Evolutionary conservation across 2,888 invertebrate genomes (phyloP).

Genomic region (Drosophila koepferae): DNA sequence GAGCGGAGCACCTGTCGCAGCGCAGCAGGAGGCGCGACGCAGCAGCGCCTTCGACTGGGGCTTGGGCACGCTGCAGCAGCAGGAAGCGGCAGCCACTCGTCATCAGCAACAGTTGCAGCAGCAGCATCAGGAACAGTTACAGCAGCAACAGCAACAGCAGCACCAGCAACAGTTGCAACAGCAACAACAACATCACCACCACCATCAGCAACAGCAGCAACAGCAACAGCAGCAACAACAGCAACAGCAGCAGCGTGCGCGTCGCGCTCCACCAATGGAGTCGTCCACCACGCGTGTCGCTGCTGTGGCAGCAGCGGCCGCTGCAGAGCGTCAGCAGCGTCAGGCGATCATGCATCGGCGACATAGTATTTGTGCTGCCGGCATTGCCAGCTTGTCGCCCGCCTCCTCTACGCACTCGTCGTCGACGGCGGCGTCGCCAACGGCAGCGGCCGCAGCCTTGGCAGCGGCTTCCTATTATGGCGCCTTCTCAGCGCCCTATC

Average conservation of each 20-base stretch:
- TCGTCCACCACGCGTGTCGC: conserved; percentile 31
- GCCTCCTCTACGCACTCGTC: conserved; percentile 53
- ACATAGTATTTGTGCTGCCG: conserved; percentile 63
- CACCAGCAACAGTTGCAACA: background rate
- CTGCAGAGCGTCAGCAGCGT: conserved; percentile 38
- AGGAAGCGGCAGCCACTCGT: background rate
- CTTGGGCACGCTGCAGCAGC: conserved; percentile 1
- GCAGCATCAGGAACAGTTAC: background rate
- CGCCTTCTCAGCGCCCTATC: conserved; percentile 72
- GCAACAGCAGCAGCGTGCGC: background rate
- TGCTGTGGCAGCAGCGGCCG: conserved; percentile 47
- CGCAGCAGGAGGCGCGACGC: conserved; percentile 47
- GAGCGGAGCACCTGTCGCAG: conserved; percentile 44
- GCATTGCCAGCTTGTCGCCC: conserved; percentile 64
- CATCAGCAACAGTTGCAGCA: conserved; percentile 5
- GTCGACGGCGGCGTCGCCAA: conserved; percentile 49
- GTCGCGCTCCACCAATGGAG: background rate
- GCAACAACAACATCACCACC: background rate
- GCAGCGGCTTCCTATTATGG: conserved; percentile 71
- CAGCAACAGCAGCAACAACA: background rate
- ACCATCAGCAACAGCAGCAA: background rate
- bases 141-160: background rate
- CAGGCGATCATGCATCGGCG: conserved; percentile 58
- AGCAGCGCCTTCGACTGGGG: conserved; percentile 34
- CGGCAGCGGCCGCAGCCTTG: conserved; percentile 74